These are phyloP conservation scores for Ligdia adustata DNA, from an alignment of 2,888 invertebrate genomes.

Conservation along the genomic window DNA sequence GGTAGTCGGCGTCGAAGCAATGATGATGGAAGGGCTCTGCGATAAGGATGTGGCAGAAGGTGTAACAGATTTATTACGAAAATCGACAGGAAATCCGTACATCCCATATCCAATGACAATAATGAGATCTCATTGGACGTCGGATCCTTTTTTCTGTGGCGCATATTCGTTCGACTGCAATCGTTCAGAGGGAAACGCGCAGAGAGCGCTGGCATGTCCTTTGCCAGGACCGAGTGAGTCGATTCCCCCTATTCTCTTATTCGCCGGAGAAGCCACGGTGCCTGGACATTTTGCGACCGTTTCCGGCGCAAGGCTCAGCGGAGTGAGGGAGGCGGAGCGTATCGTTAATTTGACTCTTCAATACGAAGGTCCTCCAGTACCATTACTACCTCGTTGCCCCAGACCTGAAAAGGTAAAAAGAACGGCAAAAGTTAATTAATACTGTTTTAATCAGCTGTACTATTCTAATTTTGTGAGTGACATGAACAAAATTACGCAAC, in stretches of 20 bases:
- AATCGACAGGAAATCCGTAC: conserved; percentile 83
- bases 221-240: conserved; percentile 85
- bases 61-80: conserved; percentile 85
- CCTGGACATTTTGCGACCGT: conserved; percentile 89
- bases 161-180: conserved; percentile 86
- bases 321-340: conserved; percentile 91
- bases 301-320: conserved; percentile 90
- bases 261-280: conserved; percentile 93
- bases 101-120: conserved; percentile 88
- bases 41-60: conserved; percentile 87
- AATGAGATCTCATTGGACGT: conserved; percentile 88
- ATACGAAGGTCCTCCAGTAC: conserved; percentile 73
- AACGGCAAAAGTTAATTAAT: not conserved
- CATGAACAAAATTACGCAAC: conserved; percentile 1
- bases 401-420: not conserved
- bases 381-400: conserved; percentile 19
- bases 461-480: conserved; percentile 3
- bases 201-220: conserved; percentile 85
- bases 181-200: conserved; percentile 56
- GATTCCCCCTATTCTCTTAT: conserved; percentile 88
- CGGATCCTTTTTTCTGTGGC: conserved; percentile 89
- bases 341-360: conserved; percentile 85
- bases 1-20: conserved; percentile 87
- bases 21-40: conserved; percentile 86
- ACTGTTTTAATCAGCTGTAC: not conserved